Evolutionary conservation across 2,888 invertebrate genomes (phyloP).

Genomic region (Venusia cambrica): DNA sequence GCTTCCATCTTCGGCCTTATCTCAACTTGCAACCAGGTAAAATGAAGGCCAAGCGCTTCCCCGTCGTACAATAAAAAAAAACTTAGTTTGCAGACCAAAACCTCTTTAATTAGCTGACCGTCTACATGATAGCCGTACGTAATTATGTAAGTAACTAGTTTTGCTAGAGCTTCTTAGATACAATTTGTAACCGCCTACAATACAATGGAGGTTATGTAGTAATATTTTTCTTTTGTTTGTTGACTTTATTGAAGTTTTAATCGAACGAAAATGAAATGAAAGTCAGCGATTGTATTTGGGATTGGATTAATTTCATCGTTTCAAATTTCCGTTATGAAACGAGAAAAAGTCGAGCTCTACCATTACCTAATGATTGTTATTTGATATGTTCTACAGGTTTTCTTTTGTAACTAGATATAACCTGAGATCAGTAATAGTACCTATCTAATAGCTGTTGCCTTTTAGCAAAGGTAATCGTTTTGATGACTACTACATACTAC

Average conservation of each 20-base stretch:
- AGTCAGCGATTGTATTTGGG: conserved; percentile 13
- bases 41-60: no score
- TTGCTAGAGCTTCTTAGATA: conserved; percentile 32
- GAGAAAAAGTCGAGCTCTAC: conserved; percentile 14
- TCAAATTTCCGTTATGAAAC: conserved; percentile 19
- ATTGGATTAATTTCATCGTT: conserved; percentile 20
- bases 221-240: conserved; percentile 15
- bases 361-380: conserved; percentile 24
- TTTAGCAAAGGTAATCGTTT: conserved; percentile 40
- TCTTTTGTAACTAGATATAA: conserved; percentile 19
- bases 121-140: no score
- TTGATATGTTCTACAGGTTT: conserved; percentile 24
- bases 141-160: conserved; percentile 27
- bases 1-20: no score
- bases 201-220: conserved; percentile 7
- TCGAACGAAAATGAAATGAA: conserved; percentile 7
- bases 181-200: conserved; percentile 35
- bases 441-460: conserved; percentile 19
- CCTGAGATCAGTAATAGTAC: conserved; percentile 15
- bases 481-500: conserved; percentile 39
- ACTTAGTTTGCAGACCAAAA: no score
- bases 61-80: no score
- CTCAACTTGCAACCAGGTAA: no score
- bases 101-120: no score
- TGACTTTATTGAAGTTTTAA: conserved; percentile 3